Conservation (phyloP, 1,140 invertebrate genomes). For the Melipona quadrifasciata region DNA sequence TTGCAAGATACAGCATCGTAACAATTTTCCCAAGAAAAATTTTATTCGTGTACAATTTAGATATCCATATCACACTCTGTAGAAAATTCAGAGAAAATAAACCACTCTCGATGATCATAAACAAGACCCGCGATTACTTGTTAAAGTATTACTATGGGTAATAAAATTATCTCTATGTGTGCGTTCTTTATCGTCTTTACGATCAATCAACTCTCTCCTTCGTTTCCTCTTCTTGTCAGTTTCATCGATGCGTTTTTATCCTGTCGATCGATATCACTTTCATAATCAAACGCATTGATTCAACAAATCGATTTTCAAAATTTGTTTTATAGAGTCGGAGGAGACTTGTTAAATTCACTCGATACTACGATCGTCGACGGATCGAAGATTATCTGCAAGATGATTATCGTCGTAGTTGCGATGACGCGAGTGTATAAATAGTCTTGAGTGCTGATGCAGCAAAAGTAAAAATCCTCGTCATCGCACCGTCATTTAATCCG, state of each 20-base stretch:
- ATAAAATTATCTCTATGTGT: no score
- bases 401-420: constrained; percentile 52
- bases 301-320: neutral
- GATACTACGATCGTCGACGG: neutral
- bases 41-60: no score
- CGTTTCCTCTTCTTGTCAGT: neutral
- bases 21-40: no score
- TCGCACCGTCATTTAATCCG: neutral
- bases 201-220: no score
- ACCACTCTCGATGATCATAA: no score
- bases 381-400: constrained; percentile 38
- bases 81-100: no score
- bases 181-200: neutral
- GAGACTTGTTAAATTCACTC: neutral
- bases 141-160: no score
- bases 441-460: constrained; percentile 15
- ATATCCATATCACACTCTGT: no score
- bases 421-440: constrained; percentile 63
- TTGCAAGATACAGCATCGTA: no score
- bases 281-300: neutral
- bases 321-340: neutral
- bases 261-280: neutral
- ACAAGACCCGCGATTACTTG: no score
- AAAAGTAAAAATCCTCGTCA: constrained; percentile 57
- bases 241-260: neutral